These are phyloP conservation scores for Varanus salvator DNA, from an alignment of 2,113 vertebrate genomes.

Conservation along the genomic window DNA sequence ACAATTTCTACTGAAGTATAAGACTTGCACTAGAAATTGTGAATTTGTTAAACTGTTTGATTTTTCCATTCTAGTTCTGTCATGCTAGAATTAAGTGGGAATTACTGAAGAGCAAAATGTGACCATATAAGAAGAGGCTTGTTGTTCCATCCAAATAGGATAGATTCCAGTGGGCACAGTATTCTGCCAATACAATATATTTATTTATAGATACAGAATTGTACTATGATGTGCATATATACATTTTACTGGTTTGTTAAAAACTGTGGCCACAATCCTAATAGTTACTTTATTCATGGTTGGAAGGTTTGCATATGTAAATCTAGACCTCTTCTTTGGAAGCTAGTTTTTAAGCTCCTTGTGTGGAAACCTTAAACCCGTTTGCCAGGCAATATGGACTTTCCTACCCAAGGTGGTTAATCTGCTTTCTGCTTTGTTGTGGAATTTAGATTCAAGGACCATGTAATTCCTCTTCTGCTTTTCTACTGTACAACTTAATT, in stretches of 20 bases:
- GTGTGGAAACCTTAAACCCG: neutral
- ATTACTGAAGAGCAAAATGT: neutral
- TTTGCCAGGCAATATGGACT: too few species aligned
- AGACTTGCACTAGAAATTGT: neutral
- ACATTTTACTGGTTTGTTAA: neutral
- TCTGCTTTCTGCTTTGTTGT: too few species aligned
- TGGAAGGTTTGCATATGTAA: neutral
- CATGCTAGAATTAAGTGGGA: neutral
- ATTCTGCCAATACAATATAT: neutral
- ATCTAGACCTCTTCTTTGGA: neutral
- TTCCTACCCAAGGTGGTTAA: too few species aligned
- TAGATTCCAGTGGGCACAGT: neutral
- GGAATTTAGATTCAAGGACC: too few species aligned
- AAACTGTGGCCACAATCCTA: neutral
- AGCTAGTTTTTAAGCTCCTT: neutral
- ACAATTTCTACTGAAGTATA: rapidly evolving
- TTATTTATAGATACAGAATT: neutral
- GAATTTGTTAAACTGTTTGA: neutral
- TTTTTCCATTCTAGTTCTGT: neutral
- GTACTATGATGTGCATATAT: too few species aligned
- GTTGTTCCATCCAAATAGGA: neutral
- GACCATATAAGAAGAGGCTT: neutral
- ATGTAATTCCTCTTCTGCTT: too few species aligned
- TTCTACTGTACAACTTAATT: too few species aligned
- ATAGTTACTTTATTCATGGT: neutral